Percentiles rank a stretch among this genome's conserved stretches.
phyloP scores from a whole-genome alignment of 2,113 vertebrate genomes.

The Phoenicopterus ruber region DNA sequence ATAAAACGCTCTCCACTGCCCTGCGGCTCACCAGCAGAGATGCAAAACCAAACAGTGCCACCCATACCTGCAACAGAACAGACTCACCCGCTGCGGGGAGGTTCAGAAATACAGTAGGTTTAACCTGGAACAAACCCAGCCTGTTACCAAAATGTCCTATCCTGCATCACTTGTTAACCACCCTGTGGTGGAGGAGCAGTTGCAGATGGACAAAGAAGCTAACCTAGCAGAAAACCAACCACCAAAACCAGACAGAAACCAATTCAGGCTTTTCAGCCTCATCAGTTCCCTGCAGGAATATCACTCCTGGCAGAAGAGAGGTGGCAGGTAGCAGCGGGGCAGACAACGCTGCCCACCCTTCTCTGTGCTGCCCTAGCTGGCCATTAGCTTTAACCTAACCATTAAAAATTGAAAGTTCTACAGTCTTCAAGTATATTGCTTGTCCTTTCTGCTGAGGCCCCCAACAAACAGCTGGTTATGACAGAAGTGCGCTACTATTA shows the following conservation, averaged over 20 bases:
- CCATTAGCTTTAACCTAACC: not conserved
- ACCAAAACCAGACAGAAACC: not conserved
- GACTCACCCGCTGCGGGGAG: not conserved
- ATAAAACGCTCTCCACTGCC: not conserved
- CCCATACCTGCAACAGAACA: not conserved
- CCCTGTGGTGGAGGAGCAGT: fast-evolving
- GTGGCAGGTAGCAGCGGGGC: not conserved
- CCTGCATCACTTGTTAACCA: not conserved
- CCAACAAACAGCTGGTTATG: not conserved
- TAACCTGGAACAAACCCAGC: not conserved
- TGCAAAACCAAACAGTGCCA: not conserved
- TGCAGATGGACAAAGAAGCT: not conserved
- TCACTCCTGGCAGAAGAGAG: not conserved
- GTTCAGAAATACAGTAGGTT: not conserved
- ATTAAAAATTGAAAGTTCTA: not conserved
- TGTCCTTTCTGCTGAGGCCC: not conserved
- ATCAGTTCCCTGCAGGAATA: not conserved
- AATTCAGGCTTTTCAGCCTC: not conserved
- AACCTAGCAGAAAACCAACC: not conserved
- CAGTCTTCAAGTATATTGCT: not conserved
- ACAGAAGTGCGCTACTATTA: not conserved
- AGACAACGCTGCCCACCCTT: not conserved
- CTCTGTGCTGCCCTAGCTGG: not conserved
- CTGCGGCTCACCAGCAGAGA: not conserved
- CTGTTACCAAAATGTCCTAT: not conserved